Evolutionary conservation across 2,113 vertebrate species (phyloP).

Genomic region (Electrona antarctica): DNA sequence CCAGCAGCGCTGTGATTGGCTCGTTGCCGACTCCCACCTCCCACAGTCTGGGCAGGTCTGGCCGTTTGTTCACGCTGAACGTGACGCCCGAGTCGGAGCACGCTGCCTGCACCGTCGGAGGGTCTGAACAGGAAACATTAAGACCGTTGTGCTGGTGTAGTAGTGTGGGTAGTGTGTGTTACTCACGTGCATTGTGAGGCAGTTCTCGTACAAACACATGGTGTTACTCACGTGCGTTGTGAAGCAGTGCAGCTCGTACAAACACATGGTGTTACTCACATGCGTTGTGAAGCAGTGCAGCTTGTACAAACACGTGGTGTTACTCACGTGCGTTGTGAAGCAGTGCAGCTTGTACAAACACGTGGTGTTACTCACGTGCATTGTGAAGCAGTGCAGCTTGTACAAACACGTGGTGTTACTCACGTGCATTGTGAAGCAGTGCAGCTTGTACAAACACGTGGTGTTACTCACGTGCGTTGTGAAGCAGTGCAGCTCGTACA

Average conservation of each 20-base stretch:
- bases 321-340: no score
- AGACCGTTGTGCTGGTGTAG: no score
- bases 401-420: no score
- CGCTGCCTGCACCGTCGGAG: constrained; percentile 58
- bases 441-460: no score
- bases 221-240: constrained; percentile 16
- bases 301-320: constrained; percentile 26
- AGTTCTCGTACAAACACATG: no score
- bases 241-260: constrained; percentile 26
- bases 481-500: constrained; percentile 26
- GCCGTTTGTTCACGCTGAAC: constrained; percentile 37
- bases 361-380: no score
- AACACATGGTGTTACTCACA: constrained; percentile 50
- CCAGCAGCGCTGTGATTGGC: constrained; percentile 56
- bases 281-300: constrained; percentile 26
- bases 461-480: constrained; percentile 50
- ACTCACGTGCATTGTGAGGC: no score
- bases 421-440: no score
- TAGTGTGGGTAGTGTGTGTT: no score
- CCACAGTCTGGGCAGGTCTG: constrained; percentile 38
- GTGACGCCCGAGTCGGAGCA: constrained; percentile 52
- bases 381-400: no score
- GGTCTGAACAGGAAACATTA: constrained; percentile 32
- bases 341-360: no score
- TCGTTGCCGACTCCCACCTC: constrained; percentile 53